Conservation (phyloP, 2,888 invertebrate genomes). For the Catocala fraxini region DNA sequence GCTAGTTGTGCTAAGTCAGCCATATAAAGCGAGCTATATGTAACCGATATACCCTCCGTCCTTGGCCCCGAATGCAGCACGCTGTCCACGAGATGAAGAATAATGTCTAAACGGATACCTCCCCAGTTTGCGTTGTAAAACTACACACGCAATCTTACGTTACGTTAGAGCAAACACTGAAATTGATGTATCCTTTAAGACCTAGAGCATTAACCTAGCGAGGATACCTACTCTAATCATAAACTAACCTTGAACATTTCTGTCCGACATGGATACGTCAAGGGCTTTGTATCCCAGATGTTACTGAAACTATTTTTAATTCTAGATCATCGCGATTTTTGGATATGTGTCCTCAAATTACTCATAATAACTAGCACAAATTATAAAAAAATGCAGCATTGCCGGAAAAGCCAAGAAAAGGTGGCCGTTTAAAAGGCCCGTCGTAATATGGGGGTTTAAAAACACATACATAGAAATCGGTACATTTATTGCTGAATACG, state of each 20-base stretch:
- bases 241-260: constrained; percentile 17
- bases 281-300: too few relatives aligned
- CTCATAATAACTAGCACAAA: too few relatives aligned
- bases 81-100: constrained; percentile 74
- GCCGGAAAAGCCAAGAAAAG: too few relatives aligned
- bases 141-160: constrained; percentile 59
- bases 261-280: not conserved
- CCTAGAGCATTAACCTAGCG: constrained; percentile 39
- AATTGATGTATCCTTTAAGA: constrained; percentile 53
- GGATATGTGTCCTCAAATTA: too few relatives aligned
- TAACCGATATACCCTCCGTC: constrained; percentile 76
- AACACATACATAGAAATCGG: too few relatives aligned
- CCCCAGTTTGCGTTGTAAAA: constrained; percentile 61
- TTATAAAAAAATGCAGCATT: too few relatives aligned
- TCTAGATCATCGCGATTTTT: too few relatives aligned
- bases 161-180: constrained; percentile 41
- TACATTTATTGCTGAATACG: too few relatives aligned
- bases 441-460: too few relatives aligned
- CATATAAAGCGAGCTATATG: constrained; percentile 72
- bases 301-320: too few relatives aligned
- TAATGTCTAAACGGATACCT: constrained; percentile 64
- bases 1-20: constrained; percentile 52
- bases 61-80: constrained; percentile 79
- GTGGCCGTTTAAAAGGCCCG: too few relatives aligned
- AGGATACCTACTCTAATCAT: constrained; percentile 9